Evolutionary conservation across 2,113 vertebrate genomes (phyloP), one percentile per base, ranked within the genome.

Genomic region (Nansenia antarctica): DNA sequence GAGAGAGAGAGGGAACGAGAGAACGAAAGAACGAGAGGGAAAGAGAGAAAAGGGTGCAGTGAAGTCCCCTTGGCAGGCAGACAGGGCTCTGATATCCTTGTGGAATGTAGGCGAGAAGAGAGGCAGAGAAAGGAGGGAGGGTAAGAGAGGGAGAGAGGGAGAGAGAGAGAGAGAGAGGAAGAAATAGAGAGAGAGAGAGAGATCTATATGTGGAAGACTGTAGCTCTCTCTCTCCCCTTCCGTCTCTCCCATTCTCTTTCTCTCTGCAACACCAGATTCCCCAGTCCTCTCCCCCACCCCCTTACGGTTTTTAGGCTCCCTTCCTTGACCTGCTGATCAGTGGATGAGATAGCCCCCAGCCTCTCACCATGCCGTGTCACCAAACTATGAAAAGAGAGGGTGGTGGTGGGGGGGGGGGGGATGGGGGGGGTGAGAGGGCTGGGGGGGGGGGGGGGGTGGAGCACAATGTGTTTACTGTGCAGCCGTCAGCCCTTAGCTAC

Each of bases 11-110:
- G 59, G 35, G 62, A 42, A 55, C 45, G 47, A 39, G 53, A 62
- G 57, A 67, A 47, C 42, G 79, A 24, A 85, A 84, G 35, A 63
- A 88, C 88, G 68, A 84, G 18, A 29, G 37, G n/a, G 24, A 59
- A 54, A 63, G 83, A 87, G 87, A 74, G 69, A 90, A 90, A 69
- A 88, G 82, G 77, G 83, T 84, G 90, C 87, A 90, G 88, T 90
- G 89, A 89, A 71, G 75, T 86, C 88, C 87, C 87, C 88, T 90
- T 92, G 89, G 90, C 91, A 87, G 85, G 78, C 84, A 42, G 49
- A 83, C 90, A 90, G 91, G 90, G 91, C 90, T 89, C 82, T 80
- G 73, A 24, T 52, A 42, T 42, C 18, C 9, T n/a, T 22, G 49
- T 77, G 82, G 89, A 92, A 92, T 90, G 89, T 30, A 82, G 87